Base-by-base conservation (phyloP, 2,797 vertebrate species). In the Aplochiton taeniatus region DNA sequence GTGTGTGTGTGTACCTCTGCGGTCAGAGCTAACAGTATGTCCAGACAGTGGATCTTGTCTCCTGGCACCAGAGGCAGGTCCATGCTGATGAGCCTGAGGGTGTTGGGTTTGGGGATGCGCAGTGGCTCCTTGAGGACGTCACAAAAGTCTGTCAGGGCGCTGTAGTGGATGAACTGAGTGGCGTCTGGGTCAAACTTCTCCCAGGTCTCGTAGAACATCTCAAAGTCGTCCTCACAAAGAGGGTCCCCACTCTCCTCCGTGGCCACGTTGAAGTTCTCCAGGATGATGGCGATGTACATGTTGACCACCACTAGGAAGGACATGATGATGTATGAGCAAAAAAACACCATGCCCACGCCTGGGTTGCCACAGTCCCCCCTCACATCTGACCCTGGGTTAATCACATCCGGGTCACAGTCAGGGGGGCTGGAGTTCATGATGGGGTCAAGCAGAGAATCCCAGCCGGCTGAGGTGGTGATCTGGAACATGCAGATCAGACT, bases 171-270 rank as follows among this genome's bases (percentile, higher is more conserved):
- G 77, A 96, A 99, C 81, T 97, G 96, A 0, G 96, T 95, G n/a
- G 96, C 96, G 0, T 94, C 90, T 0, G 95, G 95, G 75, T 99
- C 97, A 0, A 98, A 99, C 83, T 96, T 99, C 90, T 99, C 96
- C 97, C 96, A 99, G 0, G 91, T 98, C 82, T 98, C 95, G 0
- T 96, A 98, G 75, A 98, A 98, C 96, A 98, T 97, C 69, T 98
- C 96, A 0, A 98, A 97, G 85, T 99, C 96, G 0, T 98, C 96
- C 72, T 98, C 96, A 0, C 95, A 91, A 0, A 98, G 88, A 0
- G 95, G 96, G 48, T 98, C 95, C 0, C 88, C 69, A 76, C 96
- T 98, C 78, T 98, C 96, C 83, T 99, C 96, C 0, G 96, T 97
- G 50, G 96, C 96, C 71, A 98, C 95, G 0, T 93, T 97, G 83